Evolutionary conservation across 2,797 vertebrate species (phyloP).

Genomic region (Cyclopterus lumpus): DNA sequence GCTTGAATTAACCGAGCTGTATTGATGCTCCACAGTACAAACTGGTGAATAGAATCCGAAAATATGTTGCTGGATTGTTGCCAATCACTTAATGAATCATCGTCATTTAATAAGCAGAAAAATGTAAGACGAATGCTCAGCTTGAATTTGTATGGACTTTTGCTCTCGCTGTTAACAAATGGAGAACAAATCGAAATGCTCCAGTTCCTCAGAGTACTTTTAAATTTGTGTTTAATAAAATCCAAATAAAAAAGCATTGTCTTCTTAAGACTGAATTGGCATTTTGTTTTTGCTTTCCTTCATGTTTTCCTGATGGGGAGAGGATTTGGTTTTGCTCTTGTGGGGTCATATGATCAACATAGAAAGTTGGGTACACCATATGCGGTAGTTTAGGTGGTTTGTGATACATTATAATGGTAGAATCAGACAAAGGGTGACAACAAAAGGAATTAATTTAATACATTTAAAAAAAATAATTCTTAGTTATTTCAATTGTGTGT

Average conservation of each 20-base stretch:
- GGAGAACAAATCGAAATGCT: neutral
- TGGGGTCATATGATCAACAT: neutral
- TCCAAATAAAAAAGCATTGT: neutral
- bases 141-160: neutral
- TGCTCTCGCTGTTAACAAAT: neutral
- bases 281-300: neutral
- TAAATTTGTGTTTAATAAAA: constrained; percentile 1
- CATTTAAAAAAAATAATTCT: neutral
- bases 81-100: neutral
- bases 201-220: neutral
- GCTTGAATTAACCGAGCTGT: constrained; percentile 46
- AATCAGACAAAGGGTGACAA: neutral
- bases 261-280: neutral
- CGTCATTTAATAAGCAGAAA: constrained; percentile 3
- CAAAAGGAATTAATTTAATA: neutral
- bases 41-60: constrained; percentile 21
- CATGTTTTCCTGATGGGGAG: neutral
- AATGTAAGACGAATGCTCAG: neutral
- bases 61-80: constrained; percentile 7
- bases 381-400: neutral
- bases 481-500: neutral
- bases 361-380: neutral
- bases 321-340: neutral
- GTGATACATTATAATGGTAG: neutral
- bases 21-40: constrained; percentile 32